Percentiles rank a stretch among this genome's conserved stretches.
Conservation (phyloP, 2,113 vertebrate species). For the Oryzias woworae region DNA sequence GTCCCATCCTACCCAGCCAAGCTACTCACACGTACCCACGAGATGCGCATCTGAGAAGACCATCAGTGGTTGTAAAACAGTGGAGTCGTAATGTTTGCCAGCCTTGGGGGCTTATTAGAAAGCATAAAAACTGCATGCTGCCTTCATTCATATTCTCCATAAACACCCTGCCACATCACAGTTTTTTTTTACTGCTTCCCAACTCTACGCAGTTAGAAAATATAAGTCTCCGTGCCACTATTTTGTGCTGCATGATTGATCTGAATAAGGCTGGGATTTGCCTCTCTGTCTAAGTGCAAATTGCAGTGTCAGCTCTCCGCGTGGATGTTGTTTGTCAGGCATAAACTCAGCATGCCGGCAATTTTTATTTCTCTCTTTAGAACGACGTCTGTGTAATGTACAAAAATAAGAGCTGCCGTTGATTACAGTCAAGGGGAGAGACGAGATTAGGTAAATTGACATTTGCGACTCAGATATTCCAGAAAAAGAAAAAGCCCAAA, state of each 20-base stretch:
- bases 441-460: slow-evolving; percentile 53
- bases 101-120: slow-evolving; percentile 79
- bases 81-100: slow-evolving; percentile 70
- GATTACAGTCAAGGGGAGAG: slow-evolving; percentile 63
- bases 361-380: slow-evolving; percentile 66
- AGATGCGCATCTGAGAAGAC: slow-evolving; percentile 58
- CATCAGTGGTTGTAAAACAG: slow-evolving; percentile 74
- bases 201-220: slow-evolving; percentile 65
- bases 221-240: slow-evolving; percentile 64
- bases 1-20: slow-evolving; percentile 1
- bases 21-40: slow-evolving; percentile 15
- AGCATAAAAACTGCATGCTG: slow-evolving; percentile 77
- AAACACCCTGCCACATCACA: slow-evolving; percentile 61
- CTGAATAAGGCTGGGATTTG: slow-evolving; percentile 71
- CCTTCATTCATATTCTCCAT: slow-evolving; percentile 77
- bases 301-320: slow-evolving; percentile 67
- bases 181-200: slow-evolving; percentile 34
- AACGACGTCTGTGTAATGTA: slow-evolving; percentile 66
- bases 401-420: slow-evolving; percentile 59
- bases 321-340: slow-evolving; percentile 71
- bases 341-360: slow-evolving; percentile 63
- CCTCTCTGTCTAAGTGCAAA: slow-evolving; percentile 66
- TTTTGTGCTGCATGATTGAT: slow-evolving; percentile 77
- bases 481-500: slow-evolving; percentile 36
- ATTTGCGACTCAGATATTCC: slow-evolving; percentile 56